Evolutionary conservation across 2,797 vertebrate species (phyloP), one percentile per base, ranked within the genome.

Genomic region (Lycodopsis pacificus): DNA sequence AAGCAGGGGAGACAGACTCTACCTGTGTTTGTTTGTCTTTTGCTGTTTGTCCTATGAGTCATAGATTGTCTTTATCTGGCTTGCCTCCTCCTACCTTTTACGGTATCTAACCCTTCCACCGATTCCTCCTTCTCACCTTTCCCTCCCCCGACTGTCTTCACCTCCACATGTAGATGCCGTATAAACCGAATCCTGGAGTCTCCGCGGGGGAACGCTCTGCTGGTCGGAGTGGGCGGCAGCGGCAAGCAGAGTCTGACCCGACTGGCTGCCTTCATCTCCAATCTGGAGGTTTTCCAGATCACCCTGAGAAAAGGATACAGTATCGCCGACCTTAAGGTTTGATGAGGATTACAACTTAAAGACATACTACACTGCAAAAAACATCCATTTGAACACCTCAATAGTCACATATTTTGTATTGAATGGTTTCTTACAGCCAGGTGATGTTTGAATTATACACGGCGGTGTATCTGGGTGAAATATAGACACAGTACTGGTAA

Each of bases 181-280:
- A 97, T 99, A 93, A 98, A 92, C 93, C 97, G 97, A 53, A 96
- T 99, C 91, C 91, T 99, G 94, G 96, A 97, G 95, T 97, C 95
- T 78, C 97, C 98, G 0, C 87, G 96, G 72, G 97, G 98, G 1
- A 97, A 98, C 0, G 97, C 95, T 3, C 94, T 99, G 73, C 95
- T 99, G 85, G 95, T 99, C 0, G 98, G 98, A 0, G 97, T 99
- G 38, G 98, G 97, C 0, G 98, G 98, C 7, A 99, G 97, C 0
- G 98, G 98, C 30, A 99, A 99, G 91, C 98, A 98, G 95, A 98
- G 98, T 82, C 94, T 99, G 91, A 97, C 97, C 17, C 95, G 97
- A 30, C 92, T 99, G 70, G 98, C 98, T 0, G 98, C 98, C 56
- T 99, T 97, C 93, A 97, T 99, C 86, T 95, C 97, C 90, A 95